Percentiles rank a stretch among this genome's conserved stretches.
Conservation (phyloP, 2,888 invertebrate species). For the Archips crataeganus region DNA sequence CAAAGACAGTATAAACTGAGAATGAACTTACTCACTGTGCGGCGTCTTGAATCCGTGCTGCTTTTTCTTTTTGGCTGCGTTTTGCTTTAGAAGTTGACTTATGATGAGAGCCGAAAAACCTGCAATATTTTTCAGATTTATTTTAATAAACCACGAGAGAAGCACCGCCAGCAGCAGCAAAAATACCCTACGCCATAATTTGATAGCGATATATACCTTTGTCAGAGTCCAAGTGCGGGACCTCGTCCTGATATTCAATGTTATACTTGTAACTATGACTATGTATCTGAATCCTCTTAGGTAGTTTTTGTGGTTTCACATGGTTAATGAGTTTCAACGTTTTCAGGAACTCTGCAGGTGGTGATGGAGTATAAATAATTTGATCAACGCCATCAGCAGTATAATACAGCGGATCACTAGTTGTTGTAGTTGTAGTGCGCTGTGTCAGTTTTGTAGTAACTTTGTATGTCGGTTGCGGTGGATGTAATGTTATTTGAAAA, state of each 20-base stretch:
- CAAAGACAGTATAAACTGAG: neutral
- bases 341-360: neutral
- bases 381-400: neutral
- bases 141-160: neutral
- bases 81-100: neutral
- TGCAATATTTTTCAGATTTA: neutral
- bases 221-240: neutral
- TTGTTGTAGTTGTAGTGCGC: neutral
- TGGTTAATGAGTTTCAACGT: neutral
- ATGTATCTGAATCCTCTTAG: neutral
- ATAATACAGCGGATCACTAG: neutral
- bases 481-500: neutral
- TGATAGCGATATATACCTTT: neutral
- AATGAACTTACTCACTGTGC: slow-evolving; percentile 2
- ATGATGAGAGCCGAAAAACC: neutral
- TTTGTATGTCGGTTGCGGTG: neutral
- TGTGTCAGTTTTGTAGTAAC: neutral
- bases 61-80: neutral
- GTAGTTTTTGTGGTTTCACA: neutral
- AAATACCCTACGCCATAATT: too few species aligned
- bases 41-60: neutral
- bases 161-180: neutral
- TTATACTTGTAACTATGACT: neutral
- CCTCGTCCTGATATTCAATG: neutral
- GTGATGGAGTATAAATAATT: neutral